A percentile compares a stretch with the other conserved stretches of the same genome.
phyloP scores from a whole-genome alignment of 2,888 invertebrate species.

The Salticus scenicus region DNA sequence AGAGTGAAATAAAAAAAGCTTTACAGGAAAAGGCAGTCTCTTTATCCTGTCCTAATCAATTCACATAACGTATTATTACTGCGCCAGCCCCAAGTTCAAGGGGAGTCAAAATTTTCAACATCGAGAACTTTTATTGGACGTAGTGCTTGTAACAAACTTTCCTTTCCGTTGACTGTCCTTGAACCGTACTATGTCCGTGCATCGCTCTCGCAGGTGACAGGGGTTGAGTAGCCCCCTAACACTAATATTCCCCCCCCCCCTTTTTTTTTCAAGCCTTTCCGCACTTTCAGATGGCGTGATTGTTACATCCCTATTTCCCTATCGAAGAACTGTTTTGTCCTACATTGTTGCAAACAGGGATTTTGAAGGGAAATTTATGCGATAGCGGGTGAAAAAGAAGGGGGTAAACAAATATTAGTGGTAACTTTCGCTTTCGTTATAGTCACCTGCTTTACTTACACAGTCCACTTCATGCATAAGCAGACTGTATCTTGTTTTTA shows the following conservation, averaged over 20 bases:
- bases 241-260: not conserved
- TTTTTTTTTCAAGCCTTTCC: constrained; percentile 23
- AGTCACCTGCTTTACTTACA: not conserved
- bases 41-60: constrained; percentile 33
- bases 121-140: constrained; percentile 36
- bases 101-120: constrained; percentile 37
- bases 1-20: constrained; percentile 3
- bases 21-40: constrained; percentile 26
- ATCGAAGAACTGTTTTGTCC: constrained; percentile 7
- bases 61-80: constrained; percentile 47
- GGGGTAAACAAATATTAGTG: not conserved
- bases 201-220: constrained; percentile 27
- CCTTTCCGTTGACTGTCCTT: constrained; percentile 62
- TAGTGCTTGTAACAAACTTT: constrained; percentile 13
- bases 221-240: constrained; percentile 3
- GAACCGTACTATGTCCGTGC: constrained; percentile 34
- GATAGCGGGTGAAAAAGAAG: constrained; percentile 1
- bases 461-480: not conserved
- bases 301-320: constrained; percentile 23
- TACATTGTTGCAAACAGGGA: constrained; percentile 24
- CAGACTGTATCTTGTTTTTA: no score
- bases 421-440: constrained; percentile 9
- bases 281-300: constrained; percentile 38
- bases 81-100: constrained; percentile 52
- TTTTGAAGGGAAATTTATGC: constrained; percentile 16